Evolutionary conservation across 2,113 vertebrate genomes (phyloP), one percentile per base, ranked within the genome.

Genomic region (Anas platyrhynchos): DNA sequence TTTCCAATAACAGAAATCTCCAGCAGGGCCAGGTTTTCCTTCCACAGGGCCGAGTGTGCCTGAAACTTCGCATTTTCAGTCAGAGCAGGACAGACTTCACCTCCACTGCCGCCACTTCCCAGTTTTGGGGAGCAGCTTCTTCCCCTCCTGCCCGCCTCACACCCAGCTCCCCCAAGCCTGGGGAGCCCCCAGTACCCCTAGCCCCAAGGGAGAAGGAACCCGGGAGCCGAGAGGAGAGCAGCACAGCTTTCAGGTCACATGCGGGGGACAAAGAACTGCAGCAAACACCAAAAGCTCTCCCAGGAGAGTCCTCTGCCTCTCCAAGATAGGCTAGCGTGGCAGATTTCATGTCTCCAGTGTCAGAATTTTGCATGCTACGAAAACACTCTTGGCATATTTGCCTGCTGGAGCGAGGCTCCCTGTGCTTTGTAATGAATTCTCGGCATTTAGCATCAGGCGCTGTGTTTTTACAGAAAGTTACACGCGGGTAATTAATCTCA

Each of bases 401-500:
- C 65, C 76, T 48, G 77, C 81, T 77, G 61, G 25, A 88, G 88
- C 11, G 65, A 88, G 83, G 77, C 58, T 91, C 74, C 58, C 62
- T 22, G 44, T 27, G 77, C 92, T 96, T 94, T 93, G 77, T 89
- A 92, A 94, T 93, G 86, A 96, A 93, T 93, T 89, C 77, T 89
- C n/a, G 26, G 65, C 61, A 43, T 77, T 92, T 66, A 93, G 95
- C 54, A 67, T 58, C 81, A 83, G 88, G 65, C 44, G 16, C 72
- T 93, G 68, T 96, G 96, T 96, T 96, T 96, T 96, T 91, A 88
- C 72, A 91, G 91, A 92, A 90, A 95, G 89, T 92, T 89, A 87
- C 88, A 78, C 69, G 62, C 22, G 84, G 86, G 94, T 91, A 96
- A 97, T 96, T 96, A 96, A 97, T 96, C 96, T 95, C 78, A 34